phyloP scores from a whole-genome alignment of 2,888 invertebrate species.

The Tupiocoris notatus region DNA sequence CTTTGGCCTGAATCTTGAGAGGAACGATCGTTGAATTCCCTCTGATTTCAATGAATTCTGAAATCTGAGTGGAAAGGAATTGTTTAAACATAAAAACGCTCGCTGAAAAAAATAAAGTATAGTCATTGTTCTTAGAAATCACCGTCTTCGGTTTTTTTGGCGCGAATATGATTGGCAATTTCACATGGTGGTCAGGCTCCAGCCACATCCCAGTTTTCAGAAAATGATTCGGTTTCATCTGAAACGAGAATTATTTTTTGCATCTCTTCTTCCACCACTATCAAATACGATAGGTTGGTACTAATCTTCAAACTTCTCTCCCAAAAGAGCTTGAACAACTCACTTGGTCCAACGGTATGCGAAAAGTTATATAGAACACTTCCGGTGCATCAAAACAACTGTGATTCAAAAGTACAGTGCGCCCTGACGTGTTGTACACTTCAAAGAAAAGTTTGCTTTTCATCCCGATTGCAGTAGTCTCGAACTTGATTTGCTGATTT shows the following conservation, averaged over 20 bases:
- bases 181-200: constrained; percentile 40
- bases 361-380: constrained; percentile 6
- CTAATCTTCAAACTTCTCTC: no score
- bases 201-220: constrained; percentile 38
- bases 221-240: constrained; percentile 14
- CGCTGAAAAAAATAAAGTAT: no score
- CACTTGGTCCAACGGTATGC: constrained; percentile 36
- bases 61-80: no score
- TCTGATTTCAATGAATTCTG: constrained; percentile 31
- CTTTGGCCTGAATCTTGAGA: constrained; percentile 25
- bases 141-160: constrained; percentile 40
- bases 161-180: constrained; percentile 27
- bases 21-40: constrained; percentile 23
- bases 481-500: constrained; percentile 40
- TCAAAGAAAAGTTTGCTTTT: constrained; percentile 23
- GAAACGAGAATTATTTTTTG: no score
- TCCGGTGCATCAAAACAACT: constrained; percentile 35
- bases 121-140: no score
- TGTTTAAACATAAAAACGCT: no score
- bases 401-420: constrained; percentile 38
- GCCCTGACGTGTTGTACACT: constrained; percentile 43
- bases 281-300: no score
- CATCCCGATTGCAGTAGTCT: constrained; percentile 41
- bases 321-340: no score
- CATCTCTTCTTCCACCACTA: no score